These are phyloP conservation scores for Rhincodon typus DNA, from an alignment of 2,797 vertebrate species.

Conservation along the genomic window DNA sequence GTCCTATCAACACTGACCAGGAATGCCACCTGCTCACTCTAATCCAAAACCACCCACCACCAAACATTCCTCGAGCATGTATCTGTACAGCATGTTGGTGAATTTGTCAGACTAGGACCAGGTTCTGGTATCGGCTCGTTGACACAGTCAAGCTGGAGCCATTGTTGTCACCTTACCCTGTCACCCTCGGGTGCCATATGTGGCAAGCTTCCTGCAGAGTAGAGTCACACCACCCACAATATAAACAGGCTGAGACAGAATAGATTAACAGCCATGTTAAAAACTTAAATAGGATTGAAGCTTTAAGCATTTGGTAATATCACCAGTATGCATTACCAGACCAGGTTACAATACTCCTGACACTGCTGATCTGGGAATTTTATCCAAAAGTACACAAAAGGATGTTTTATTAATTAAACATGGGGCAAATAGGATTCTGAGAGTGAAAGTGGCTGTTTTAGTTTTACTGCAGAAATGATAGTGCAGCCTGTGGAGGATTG, in stretches of 20 bases:
- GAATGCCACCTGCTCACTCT: background rate
- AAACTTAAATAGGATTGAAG: background rate
- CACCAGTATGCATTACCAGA: background rate
- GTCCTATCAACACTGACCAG: background rate
- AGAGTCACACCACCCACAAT: background rate
- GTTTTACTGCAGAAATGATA: background rate
- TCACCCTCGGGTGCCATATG: background rate
- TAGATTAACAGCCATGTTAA: background rate
- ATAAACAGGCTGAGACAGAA: background rate
- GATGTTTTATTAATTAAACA: background rate
- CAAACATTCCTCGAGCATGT: background rate
- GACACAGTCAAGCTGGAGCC: background rate
- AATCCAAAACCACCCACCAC: background rate
- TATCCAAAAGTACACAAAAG: background rate
- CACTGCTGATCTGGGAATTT: background rate
- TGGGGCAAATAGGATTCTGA: background rate
- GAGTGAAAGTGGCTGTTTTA: background rate
- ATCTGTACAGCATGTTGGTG: background rate
- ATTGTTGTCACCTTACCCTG: background rate
- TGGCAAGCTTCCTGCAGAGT: background rate
- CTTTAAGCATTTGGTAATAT: background rate
- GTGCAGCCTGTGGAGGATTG: background rate
- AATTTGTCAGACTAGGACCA: background rate
- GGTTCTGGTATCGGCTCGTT: background rate
- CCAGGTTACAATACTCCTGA: background rate